Evolutionary conservation across 2,797 vertebrate genomes (phyloP), one percentile per base, ranked within the genome.

Genomic region (Pogoniulus pusillus): DNA sequence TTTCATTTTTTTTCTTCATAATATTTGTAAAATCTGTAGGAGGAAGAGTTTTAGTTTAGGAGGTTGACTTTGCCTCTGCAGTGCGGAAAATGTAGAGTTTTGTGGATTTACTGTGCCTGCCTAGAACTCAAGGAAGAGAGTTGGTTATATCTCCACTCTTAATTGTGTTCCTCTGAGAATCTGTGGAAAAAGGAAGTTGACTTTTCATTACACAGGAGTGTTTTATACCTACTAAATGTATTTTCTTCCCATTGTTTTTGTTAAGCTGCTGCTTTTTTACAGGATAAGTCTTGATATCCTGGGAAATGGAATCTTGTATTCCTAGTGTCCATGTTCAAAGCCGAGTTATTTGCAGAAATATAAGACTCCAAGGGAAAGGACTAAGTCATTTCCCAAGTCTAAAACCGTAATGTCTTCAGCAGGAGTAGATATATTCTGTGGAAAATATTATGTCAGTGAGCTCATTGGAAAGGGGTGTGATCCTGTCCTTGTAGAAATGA

Each of bases 101-200:
- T 70, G 30, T 86, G 13, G 5, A 10, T 82, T 87, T 27, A 4
- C 13, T 87, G 29, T 39, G 68, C 43, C 54, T 89, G 60, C 24
- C 43, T 80, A 4, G 43, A 59, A 24, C 82, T 76, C 12, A 32
- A 62, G 34, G 35, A 30, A 10, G 58, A 73, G 71, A 55, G 6
- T 8, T 62, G 29, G 7, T 30, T 87, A 54, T 87, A 54, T 80
- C 19, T 9, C 1, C 16, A 6, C 12, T 13, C 24, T 9, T 13
- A 39, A 10, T 39, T 69, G 22, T 76, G 35, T 51, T 49, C 35
- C 5, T 59, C 10, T 37, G 53, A 53, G 30, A 43, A 8, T n/a
- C 11, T 66, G 57, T 85, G 69, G 35, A 74, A 90, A 65, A 49
- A 80, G 58, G 30, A 79, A 82, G 20, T 66, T 91, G 59, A 29